Evolutionary conservation across 2,888 invertebrate genomes (phyloP), one percentile per base, ranked within the genome.

Genomic region (Gymnoscelis rufifasciata): DNA sequence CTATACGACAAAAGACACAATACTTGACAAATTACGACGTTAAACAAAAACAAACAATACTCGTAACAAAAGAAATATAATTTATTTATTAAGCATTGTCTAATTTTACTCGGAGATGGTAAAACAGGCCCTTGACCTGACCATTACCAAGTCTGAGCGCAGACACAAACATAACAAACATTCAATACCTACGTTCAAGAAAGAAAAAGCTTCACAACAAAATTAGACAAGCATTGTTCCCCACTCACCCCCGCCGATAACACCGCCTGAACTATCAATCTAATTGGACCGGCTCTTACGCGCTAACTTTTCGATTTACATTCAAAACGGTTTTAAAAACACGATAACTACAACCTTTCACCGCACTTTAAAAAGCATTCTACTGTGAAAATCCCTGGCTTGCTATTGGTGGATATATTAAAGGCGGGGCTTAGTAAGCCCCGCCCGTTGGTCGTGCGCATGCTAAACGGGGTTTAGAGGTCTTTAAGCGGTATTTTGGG

Each of bases 301-400:
- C 78, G 78, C 78, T 86, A 88, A 87, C 86, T 87, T 88, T 88
- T 82, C 86, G 83, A 87, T 88, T 87, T 88, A 87, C 83, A 87
- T 86, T 86, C 86, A 87, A 87, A 87, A 82, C 83, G 86, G 81
- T 86, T 88, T 84, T 81, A 84, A 83, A 76, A 83, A 87, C 86
- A 82, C 81, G 78, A 86, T 84, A 87, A 78, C 79, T 74, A 74
- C 72, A 66, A 82, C 70, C 75, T 76, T 74, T 74, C 73, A 71
- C 73, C 68, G 74, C 71, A 74, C 87, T 87, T 78, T 74, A 74
- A 67, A 65, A 72, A 71, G 66, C 82, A 71, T 63, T 73, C 79
- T 70, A 54, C 71, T 71, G 79, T 74, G 71, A 83, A 78, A 81
- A 65, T 78, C 78, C 38, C 59, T 43, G 24, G 11, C 37, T 41